Conservation (phyloP, 2,113 vertebrate species). For the Platichthys flesus region DNA sequence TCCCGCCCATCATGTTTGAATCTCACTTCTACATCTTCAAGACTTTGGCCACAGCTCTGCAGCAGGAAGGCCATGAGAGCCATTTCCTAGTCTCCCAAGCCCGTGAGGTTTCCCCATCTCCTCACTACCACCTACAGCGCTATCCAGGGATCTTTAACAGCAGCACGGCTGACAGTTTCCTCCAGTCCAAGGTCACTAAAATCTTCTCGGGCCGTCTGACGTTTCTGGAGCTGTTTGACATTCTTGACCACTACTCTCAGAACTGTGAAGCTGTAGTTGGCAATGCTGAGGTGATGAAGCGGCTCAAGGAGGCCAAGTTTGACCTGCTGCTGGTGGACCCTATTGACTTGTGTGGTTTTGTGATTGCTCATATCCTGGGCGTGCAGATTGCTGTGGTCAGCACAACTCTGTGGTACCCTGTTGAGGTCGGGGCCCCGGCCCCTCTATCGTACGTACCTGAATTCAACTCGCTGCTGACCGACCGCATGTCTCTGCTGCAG, state of each 20-base stretch:
- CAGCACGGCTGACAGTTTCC: conserved; percentile 92
- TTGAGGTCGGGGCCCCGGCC: conserved; percentile 95
- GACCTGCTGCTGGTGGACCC: conserved; percentile 97
- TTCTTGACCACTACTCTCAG: conserved; percentile 95
- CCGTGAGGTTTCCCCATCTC: conserved; percentile 88
- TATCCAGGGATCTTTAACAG: conserved; percentile 98
- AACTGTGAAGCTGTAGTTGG: conserved; percentile 97
- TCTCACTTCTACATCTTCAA: conserved; percentile 99
- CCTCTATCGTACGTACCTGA: conserved; percentile 97
- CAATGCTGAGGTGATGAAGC: conserved; percentile 85
- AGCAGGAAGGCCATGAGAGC: conserved; percentile 91
- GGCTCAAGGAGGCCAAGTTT: conserved; percentile 89
- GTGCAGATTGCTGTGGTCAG: conserved; percentile 96
- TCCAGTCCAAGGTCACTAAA: conserved; percentile 96
- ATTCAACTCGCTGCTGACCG: conserved; percentile 97
- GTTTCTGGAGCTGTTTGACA: conserved; percentile 94
- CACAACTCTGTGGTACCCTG: conserved; percentile 98
- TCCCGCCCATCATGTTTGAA: conserved; percentile 99
- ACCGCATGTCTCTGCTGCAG: conserved; percentile 91
- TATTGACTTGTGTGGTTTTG: conserved; percentile 99
- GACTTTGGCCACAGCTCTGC: conserved; percentile 92
- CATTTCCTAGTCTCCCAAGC: conserved; percentile 96
- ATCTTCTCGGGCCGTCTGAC: conserved; percentile 97
- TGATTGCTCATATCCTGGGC: conserved; percentile 94
- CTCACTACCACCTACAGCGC: conserved; percentile 90